phyloP scores from a whole-genome alignment of 2,113 vertebrate genomes.

The Prietella phreatophila region DNA sequence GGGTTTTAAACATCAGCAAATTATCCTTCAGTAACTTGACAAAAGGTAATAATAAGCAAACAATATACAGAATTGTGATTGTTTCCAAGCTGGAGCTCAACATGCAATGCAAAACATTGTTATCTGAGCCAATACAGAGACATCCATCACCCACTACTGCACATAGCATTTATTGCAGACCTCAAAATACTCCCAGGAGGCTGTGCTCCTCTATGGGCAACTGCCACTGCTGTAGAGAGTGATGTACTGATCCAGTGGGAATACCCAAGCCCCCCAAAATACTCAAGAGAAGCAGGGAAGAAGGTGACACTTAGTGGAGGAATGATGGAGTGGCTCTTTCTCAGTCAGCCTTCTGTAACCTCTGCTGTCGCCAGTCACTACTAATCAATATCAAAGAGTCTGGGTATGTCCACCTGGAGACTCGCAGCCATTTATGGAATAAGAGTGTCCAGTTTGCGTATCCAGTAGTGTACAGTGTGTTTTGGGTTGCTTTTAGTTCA shows the following conservation, averaged over 20 bases:
- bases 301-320: slow-evolving; percentile 31
- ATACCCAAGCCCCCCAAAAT: background rate
- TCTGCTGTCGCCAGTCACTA: background rate
- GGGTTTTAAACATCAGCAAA: background rate
- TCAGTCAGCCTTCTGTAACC: background rate
- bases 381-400: slow-evolving; percentile 25
- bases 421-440: background rate
- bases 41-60: background rate
- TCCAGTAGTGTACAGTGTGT: background rate
- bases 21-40: background rate
- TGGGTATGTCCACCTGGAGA: background rate
- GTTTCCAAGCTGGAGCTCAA: background rate
- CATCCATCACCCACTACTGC: slow-evolving; percentile 25
- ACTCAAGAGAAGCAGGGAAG: background rate
- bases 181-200: slow-evolving; percentile 14
- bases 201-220: background rate
- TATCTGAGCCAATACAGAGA: background rate
- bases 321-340: slow-evolving; percentile 9
- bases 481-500: background rate
- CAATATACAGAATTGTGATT: background rate
- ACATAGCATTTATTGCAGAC: slow-evolving; percentile 34
- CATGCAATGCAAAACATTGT: slow-evolving; percentile 14
- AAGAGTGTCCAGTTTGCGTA: background rate
- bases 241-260: slow-evolving; percentile 5
- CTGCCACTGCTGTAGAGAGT: background rate